Evolutionary conservation across 2,888 invertebrate species (phyloP).

Genomic region (Aricia artaxerxes): DNA sequence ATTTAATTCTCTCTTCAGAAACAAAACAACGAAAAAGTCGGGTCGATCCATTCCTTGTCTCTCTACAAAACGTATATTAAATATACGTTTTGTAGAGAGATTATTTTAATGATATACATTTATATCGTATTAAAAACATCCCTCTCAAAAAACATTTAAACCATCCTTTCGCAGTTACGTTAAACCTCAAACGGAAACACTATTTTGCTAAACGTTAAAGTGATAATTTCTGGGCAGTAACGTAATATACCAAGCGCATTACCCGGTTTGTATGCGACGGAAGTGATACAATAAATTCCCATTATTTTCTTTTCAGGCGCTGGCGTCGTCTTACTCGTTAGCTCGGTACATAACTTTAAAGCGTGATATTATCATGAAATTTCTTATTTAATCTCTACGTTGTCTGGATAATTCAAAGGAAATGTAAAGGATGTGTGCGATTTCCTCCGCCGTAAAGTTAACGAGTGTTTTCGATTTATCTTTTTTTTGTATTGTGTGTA

Average conservation of each 20-base stretch:
- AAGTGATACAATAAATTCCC: slow-evolving; percentile 38
- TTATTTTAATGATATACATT: no score
- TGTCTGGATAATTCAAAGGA: slow-evolving; percentile 16
- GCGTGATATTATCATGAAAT: slow-evolving; percentile 30
- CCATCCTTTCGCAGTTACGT: no score
- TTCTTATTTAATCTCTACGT: slow-evolving; percentile 32
- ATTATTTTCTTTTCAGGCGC: slow-evolving; percentile 38
- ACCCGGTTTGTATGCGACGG: slow-evolving; percentile 35
- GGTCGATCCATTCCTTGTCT: no score
- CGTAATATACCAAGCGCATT: slow-evolving; percentile 30
- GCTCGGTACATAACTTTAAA: slow-evolving; percentile 20
- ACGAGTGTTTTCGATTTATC: not conserved
- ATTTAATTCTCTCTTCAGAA: no score
- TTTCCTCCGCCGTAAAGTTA: not conserved
- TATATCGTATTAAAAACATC: no score
- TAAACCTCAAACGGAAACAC: no score
- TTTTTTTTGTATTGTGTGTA: not conserved
- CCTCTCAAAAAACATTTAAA: no score
- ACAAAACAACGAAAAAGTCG: no score
- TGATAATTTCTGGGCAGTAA: slow-evolving; percentile 2
- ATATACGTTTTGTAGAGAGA: no score
- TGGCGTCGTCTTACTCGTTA: slow-evolving; percentile 29
- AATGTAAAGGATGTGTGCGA: not conserved
- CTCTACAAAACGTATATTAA: no score
- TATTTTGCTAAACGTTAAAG: not conserved